These are phyloP conservation scores for Steinernema hermaphroditum DNA, from an alignment of 2,888 invertebrate genomes.

Conservation along the genomic window DNA sequence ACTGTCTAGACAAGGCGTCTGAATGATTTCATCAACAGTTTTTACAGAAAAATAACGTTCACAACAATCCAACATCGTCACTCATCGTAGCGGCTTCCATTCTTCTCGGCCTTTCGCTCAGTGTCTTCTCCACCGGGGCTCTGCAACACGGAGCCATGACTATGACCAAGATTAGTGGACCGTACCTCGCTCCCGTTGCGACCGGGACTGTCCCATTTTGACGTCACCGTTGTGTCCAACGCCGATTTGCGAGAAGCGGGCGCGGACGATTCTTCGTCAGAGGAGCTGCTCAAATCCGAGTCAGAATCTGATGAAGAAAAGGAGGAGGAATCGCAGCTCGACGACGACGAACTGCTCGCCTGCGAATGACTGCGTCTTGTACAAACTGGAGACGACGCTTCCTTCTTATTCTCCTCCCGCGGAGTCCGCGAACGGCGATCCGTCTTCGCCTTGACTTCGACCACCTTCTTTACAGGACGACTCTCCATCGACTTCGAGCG, in stretches of 20 bases:
- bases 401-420: not conserved
- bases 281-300: not conserved
- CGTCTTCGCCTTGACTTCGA: not conserved
- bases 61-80: not conserved
- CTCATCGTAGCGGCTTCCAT: not conserved
- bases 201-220: slow-evolving; percentile 24
- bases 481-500: not conserved
- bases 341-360: not conserved
- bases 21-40: no score
- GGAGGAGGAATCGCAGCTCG: not conserved
- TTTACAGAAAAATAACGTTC: no score
- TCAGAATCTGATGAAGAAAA: not conserved
- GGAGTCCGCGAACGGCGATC: not conserved
- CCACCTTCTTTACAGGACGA: not conserved
- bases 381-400: not conserved
- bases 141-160: not conserved
- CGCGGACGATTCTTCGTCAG: not conserved
- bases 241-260: not conserved
- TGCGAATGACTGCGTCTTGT: not conserved
- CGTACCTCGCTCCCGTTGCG: not conserved
- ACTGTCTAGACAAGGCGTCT: no score
- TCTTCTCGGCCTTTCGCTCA: not conserved
- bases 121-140: not conserved
- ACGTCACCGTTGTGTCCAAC: not conserved
- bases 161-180: not conserved